Conservation (phyloP, 2,113 vertebrate species). For the Phalacrocorax brasilianus region DNA sequence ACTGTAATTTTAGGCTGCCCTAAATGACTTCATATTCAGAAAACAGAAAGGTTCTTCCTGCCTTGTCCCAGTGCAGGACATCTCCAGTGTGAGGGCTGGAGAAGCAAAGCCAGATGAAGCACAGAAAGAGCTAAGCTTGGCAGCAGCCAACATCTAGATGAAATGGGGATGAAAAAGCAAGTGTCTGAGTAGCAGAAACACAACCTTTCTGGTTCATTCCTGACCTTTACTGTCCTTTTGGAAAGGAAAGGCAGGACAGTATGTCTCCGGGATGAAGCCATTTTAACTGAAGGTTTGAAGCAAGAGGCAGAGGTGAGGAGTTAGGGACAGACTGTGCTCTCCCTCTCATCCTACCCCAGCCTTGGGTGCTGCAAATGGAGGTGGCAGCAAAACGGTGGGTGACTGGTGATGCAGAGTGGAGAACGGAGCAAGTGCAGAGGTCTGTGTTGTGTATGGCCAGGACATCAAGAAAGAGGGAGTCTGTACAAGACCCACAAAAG, state of each 20-base stretch:
- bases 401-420: too few relatives aligned
- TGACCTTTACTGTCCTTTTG: neutral
- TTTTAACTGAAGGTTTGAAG: neutral
- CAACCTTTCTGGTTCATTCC: neutral
- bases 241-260: neutral
- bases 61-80: neutral
- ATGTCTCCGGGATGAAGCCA: neutral
- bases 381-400: neutral
- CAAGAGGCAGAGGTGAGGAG: neutral
- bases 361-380: neutral
- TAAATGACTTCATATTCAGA: neutral
- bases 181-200: neutral
- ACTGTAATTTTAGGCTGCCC: neutral
- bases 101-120: neutral
- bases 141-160: rapidly evolving
- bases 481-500: neutral
- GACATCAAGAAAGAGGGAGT: neutral
- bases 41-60: neutral
- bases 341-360: neutral
- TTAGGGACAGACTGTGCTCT: neutral
- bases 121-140: neutral
- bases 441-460: neutral
- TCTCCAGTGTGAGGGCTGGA: neutral
- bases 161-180: neutral
- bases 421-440: neutral